Evolutionary conservation across 2,113 vertebrate species (phyloP).

Genomic region (Cebus imitator): DNA sequence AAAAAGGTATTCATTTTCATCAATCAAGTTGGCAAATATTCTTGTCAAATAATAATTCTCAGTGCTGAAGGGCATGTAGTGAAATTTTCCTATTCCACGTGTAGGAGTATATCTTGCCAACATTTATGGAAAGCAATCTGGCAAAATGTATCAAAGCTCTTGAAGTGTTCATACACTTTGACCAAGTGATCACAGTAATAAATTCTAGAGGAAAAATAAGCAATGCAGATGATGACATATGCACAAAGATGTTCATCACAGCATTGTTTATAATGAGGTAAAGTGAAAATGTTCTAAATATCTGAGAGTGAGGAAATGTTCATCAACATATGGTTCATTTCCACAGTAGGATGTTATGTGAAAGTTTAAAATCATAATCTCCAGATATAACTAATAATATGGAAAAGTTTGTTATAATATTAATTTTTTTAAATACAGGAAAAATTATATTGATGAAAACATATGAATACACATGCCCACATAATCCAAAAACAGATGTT

Average conservation of each 20-base stretch:
- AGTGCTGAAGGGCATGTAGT: neutral
- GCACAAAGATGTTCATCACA: neutral
- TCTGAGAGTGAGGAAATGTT: neutral
- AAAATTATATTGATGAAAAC: neutral
- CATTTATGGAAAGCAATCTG: conserved; percentile 20
- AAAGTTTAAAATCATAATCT: neutral
- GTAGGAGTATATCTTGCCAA: neutral
- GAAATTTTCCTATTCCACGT: neutral
- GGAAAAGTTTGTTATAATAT: neutral
- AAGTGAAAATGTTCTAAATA: neutral
- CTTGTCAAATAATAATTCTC: conserved; percentile 43
- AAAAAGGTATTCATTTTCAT: neutral
- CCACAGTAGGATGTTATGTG: neutral
- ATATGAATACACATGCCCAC: neutral
- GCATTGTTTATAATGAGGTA: neutral
- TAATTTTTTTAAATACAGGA: neutral
- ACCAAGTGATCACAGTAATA: neutral
- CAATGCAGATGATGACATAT: neutral
- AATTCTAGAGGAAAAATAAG: neutral
- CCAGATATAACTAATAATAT: neutral
- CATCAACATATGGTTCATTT: neutral
- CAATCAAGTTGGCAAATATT: conserved; percentile 2
- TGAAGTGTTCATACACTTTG: neutral
- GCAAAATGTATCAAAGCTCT: conserved; percentile 8
- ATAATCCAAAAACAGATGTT: neutral